phyloP scores from a whole-genome alignment of 1,140 invertebrate genomes.

The Papilio dardanus region DNA sequence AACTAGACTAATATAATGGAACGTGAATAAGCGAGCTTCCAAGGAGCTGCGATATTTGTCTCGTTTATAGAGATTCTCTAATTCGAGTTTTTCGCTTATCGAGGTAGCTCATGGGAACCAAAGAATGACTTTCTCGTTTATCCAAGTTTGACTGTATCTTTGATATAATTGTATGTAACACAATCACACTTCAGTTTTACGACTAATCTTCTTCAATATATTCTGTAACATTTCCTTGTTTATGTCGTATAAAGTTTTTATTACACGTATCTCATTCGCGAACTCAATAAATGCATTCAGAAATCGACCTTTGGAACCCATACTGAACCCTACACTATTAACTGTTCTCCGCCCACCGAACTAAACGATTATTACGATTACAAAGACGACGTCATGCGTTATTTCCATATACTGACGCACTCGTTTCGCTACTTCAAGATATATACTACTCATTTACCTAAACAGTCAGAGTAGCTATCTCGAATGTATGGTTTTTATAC shows the following conservation, averaged over 20 bases:
- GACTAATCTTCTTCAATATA: no score
- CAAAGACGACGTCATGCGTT: conserved; percentile 6
- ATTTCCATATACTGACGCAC: conserved; percentile 32
- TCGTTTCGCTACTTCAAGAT: not conserved
- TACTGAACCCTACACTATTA: not conserved
- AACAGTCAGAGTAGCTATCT: not conserved
- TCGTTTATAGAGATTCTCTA: no score
- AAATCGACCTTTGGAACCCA: not conserved
- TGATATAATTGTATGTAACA: no score
- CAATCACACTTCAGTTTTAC: no score
- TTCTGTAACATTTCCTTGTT: no score
- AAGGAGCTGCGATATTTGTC: no score
- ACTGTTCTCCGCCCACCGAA: conserved; percentile 21
- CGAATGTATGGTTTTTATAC: not conserved
- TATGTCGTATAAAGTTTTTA: not conserved
- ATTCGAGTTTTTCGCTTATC: no score
- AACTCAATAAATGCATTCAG: not conserved
- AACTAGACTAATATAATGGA: no score
- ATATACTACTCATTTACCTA: conserved; percentile 30
- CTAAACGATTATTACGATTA: conserved; percentile 9
- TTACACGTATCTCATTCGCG: not conserved
- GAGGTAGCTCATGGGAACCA: no score
- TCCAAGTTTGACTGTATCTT: no score
- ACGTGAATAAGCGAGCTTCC: no score
- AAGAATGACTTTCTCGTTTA: no score